Evolutionary conservation across 2,888 invertebrate genomes (phyloP).

Genomic region (Scaptomyza flava): DNA sequence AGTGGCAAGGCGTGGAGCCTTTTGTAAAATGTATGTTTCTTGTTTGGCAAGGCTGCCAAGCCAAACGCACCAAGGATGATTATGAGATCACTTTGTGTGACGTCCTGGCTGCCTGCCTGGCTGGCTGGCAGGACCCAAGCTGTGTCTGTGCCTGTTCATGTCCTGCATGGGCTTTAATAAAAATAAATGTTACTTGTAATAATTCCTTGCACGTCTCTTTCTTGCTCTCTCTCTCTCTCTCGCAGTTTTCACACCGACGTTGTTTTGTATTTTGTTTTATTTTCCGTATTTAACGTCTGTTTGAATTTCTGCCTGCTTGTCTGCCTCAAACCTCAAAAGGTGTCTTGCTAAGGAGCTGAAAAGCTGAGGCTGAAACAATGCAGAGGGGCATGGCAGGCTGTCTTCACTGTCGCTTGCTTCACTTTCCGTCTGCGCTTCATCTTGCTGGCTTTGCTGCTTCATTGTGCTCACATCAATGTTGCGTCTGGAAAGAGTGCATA

Average conservation of each 20-base stretch:
- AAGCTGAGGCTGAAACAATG: too few relatives aligned
- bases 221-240: constrained; percentile 21
- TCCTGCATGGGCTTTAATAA: constrained; percentile 69
- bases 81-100: constrained; percentile 82
- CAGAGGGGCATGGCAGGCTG: not conserved
- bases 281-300: constrained; percentile 59
- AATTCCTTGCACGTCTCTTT: constrained; percentile 70
- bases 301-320: constrained; percentile 18
- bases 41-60: constrained; percentile 64
- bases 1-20: constrained; percentile 19
- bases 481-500: constrained; percentile 55
- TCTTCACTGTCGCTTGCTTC: constrained; percentile 35
- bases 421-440: constrained; percentile 55
- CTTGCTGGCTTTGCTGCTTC: constrained; percentile 15
- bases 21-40: constrained; percentile 74
- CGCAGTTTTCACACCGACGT: constrained; percentile 57
- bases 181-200: constrained; percentile 78
- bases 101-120: constrained; percentile 49
- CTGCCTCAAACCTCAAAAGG: not conserved
- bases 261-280: constrained; percentile 33
- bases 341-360: not conserved
- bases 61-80: constrained; percentile 75
- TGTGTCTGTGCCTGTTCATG: constrained; percentile 38
- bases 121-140: constrained; percentile 42
- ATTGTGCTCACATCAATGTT: constrained; percentile 57